A percentile compares a stretch with the other conserved stretches of the same genome.
phyloP scores from a whole-genome alignment of 2,888 invertebrate species.

The Prosapia bicincta region DNA sequence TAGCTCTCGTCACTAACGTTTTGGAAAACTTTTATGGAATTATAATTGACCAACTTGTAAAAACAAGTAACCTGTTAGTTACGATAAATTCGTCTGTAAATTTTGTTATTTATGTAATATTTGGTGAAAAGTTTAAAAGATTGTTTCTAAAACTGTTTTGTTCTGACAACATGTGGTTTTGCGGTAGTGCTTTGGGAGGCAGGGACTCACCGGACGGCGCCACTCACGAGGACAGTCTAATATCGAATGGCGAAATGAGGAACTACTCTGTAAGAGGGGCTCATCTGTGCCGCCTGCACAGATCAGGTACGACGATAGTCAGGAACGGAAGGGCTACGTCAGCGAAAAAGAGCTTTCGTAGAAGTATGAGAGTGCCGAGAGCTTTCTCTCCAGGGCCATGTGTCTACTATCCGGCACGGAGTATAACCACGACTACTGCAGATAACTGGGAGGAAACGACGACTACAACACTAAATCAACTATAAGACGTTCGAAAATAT shows the following conservation, averaged over 20 bases:
- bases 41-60: slow-evolving; percentile 67
- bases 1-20: slow-evolving; percentile 82
- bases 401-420: slow-evolving; percentile 52
- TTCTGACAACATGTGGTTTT: slow-evolving; percentile 49
- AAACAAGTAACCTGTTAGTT: slow-evolving; percentile 86
- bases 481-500: no score
- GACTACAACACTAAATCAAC: slow-evolving; percentile 23
- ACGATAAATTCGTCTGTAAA: slow-evolving; percentile 97
- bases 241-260: slow-evolving; percentile 67
- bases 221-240: slow-evolving; percentile 79
- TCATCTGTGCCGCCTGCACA: slow-evolving; percentile 48
- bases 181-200: slow-evolving; percentile 53
- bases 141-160: slow-evolving; percentile 79
- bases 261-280: slow-evolving; percentile 57
- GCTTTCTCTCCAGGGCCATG: slow-evolving; percentile 48
- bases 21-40: slow-evolving; percentile 73
- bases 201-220: slow-evolving; percentile 65
- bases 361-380: slow-evolving; percentile 21
- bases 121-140: slow-evolving; percentile 93
- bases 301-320: slow-evolving; percentile 38
- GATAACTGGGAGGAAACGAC: slow-evolving; percentile 21
- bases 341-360: slow-evolving; percentile 13
- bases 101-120: slow-evolving; percentile 96
- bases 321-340: slow-evolving; percentile 41
- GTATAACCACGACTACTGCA: slow-evolving; percentile 11